A percentile compares a stretch with the other conserved stretches of the same genome.
Evolutionary conservation across 1,140 invertebrate species (phyloP).

Genomic region (Sminthurinus signatus): DNA sequence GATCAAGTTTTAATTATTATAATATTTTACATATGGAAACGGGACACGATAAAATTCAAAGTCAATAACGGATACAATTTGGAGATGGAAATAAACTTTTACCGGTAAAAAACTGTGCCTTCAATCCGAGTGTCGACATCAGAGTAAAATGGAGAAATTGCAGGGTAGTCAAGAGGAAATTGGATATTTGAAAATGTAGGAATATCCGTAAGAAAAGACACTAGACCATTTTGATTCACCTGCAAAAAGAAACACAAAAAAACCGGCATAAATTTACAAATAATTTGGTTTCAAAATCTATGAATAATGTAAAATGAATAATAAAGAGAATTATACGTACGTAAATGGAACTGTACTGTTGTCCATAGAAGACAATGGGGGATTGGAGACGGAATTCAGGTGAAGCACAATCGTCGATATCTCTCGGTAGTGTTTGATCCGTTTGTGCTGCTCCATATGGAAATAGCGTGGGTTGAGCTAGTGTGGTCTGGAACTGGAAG

Average conservation of each 20-base stretch:
- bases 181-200: constrained; percentile 76
- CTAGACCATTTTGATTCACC: constrained; percentile 84
- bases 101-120: constrained; percentile 70
- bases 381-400: constrained; percentile 51
- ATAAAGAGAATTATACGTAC: too few relatives aligned
- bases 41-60: too few relatives aligned
- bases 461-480: constrained; percentile 14
- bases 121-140: constrained; percentile 75
- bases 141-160: constrained; percentile 83
- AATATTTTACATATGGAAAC: too few relatives aligned
- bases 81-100: constrained; percentile 20
- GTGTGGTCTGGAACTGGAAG: background rate
- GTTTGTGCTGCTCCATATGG: constrained; percentile 23
- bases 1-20: too few relatives aligned
- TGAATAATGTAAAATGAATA: too few relatives aligned
- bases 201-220: constrained; percentile 83
- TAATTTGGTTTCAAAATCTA: too few relatives aligned
- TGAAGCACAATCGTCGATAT: constrained; percentile 47
- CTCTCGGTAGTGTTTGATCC: constrained; percentile 26
- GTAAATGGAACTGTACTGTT: constrained; percentile 61
- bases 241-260: constrained; percentile 48
- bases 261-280: too few relatives aligned
- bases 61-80: background rate
- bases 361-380: constrained; percentile 65
- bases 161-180: constrained; percentile 82